phyloP scores from a whole-genome alignment of 2,797 vertebrate genomes.

The Anguilla pacifica region DNA sequence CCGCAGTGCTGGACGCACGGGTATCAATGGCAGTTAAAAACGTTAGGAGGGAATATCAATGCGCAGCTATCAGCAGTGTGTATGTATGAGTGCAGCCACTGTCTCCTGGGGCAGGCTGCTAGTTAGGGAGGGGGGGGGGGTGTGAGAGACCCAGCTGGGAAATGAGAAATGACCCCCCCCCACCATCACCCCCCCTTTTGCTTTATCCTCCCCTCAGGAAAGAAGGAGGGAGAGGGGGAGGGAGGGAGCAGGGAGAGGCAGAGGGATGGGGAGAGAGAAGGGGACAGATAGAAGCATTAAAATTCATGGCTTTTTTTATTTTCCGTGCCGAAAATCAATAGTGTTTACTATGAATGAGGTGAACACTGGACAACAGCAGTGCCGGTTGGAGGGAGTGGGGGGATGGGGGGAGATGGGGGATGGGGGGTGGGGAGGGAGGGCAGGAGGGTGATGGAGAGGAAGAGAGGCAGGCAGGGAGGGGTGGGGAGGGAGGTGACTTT shows the following conservation, averaged over 20 bases:
- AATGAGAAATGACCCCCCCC: conserved; percentile 70
- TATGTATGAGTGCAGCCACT: conserved; percentile 32
- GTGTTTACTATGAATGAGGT: conserved; percentile 86
- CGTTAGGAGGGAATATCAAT: conserved; percentile 27
- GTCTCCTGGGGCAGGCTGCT: conserved; percentile 29
- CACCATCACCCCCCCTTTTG: conserved; percentile 64
- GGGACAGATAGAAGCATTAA: conserved; percentile 79
- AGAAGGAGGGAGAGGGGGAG: conserved; percentile 57
- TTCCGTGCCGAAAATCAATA: conserved; percentile 82
- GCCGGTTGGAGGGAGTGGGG: conserved; percentile 60
- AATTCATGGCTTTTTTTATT: conserved; percentile 82
- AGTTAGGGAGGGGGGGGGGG: conserved; percentile 51
- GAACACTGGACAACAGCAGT: conserved; percentile 77
- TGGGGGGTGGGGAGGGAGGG: conserved; percentile 57
- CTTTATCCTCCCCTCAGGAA: conserved; percentile 79
- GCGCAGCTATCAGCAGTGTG: conserved; percentile 27
- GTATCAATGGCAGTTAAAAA: conserved; percentile 27
- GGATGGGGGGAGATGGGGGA: conserved; percentile 50
- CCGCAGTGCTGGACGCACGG: not conserved
- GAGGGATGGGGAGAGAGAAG: conserved; percentile 71
- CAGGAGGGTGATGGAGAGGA: conserved; percentile 42
- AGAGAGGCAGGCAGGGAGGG: conserved; percentile 43
- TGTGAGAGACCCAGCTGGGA: conserved; percentile 75
- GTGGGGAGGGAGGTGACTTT: conserved; percentile 61
- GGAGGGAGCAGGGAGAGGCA: conserved; percentile 52